A percentile compares a stretch with the other conserved stretches of the same genome.
Evolutionary conservation across 1,140 invertebrate genomes (phyloP).

Genomic region (Drosophila truncata): DNA sequence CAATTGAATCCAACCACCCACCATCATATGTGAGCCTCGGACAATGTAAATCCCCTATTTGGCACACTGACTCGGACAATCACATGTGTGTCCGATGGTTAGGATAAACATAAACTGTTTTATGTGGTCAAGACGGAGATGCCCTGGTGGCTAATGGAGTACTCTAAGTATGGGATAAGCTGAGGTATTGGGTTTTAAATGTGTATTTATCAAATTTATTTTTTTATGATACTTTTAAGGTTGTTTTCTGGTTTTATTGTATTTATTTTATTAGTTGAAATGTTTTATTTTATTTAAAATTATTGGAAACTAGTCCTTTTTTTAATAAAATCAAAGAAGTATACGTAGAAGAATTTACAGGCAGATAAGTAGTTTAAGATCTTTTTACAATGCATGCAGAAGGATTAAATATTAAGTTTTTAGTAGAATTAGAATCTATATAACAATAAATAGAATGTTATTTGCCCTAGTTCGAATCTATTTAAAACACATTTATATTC

Average conservation of each 20-base stretch:
- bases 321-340: no score
- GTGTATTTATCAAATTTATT: neutral
- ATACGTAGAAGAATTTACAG: no score
- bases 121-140: slow-evolving; percentile 34
- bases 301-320: neutral
- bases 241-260: neutral
- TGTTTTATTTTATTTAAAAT: neutral
- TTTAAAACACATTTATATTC: neutral
- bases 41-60: slow-evolving; percentile 61
- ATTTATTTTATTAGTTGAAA: neutral
- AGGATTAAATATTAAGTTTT: no score
- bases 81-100: slow-evolving; percentile 53
- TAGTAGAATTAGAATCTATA: neutral
- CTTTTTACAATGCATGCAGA: no score
- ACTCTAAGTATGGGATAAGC: neutral
- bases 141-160: slow-evolving; percentile 20
- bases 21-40: slow-evolving; percentile 36
- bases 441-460: slow-evolving; percentile 9
- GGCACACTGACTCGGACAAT: slow-evolving; percentile 47
- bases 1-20: slow-evolving; percentile 57
- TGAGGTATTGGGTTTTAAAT: neutral
- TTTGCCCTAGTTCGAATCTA: neutral
- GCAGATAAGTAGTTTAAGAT: no score
- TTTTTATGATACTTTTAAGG: neutral
- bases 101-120: slow-evolving; percentile 63